Evolutionary conservation across 2,888 invertebrate genomes (phyloP).

Genomic region (Ectemnius cavifrons): DNA sequence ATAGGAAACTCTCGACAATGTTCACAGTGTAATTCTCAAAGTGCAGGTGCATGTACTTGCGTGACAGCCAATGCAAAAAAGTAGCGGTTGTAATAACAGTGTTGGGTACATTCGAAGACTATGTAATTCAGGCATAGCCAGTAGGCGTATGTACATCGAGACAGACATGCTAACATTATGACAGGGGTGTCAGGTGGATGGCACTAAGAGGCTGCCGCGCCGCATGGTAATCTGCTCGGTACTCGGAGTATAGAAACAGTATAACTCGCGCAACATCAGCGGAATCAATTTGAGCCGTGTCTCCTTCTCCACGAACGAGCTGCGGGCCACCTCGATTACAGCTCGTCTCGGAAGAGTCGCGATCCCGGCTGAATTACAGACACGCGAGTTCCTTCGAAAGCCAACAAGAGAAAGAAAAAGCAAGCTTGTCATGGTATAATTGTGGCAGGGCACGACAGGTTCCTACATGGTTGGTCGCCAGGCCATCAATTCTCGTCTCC

Average conservation of each 20-base stretch:
- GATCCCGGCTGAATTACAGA: background rate
- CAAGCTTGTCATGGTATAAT: background rate
- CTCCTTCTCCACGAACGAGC: conserved; percentile 4
- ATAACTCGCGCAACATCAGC: background rate
- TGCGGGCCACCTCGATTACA: background rate
- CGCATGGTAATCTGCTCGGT: background rate
- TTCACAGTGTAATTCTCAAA: too few relatives aligned
- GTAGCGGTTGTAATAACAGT: too few relatives aligned
- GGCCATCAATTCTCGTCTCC: conserved; percentile 36
- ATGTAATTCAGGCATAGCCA: too few relatives aligned
- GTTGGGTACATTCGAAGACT: too few relatives aligned
- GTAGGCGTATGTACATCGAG: background rate
- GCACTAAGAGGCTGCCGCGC: background rate
- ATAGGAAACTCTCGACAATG: too few relatives aligned
- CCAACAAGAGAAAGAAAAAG: background rate
- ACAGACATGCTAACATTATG: background rate
- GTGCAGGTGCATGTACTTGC: too few relatives aligned
- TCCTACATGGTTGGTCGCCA: background rate
- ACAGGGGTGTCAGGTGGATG: background rate
- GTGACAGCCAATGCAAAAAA: too few relatives aligned
- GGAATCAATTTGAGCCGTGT: conserved; percentile 1
- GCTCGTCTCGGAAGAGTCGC: background rate
- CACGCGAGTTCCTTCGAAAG: conserved; percentile 1
- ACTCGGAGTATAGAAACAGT: background rate
- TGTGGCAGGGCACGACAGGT: background rate